These are phyloP conservation scores for Adrianichthys oophorus DNA, from an alignment of 2,797 vertebrate genomes.

Conservation along the genomic window DNA sequence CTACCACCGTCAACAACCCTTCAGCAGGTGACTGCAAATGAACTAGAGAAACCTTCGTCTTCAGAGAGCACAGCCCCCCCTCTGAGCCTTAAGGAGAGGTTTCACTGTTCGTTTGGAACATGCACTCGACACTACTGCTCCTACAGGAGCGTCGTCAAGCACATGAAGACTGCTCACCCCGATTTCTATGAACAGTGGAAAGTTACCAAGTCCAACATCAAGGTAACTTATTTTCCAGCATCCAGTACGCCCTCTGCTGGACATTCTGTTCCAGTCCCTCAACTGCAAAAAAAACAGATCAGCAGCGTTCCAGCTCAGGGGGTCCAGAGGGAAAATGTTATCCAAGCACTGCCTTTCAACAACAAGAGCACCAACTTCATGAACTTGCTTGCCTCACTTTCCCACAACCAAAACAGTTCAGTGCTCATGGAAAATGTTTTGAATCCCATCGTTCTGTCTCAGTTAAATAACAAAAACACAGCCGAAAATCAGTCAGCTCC, in stretches of 20 bases:
- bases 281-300: conserved; percentile 64
- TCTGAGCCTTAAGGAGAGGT: conserved; percentile 75
- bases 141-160: conserved; percentile 90
- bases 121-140: conserved; percentile 91
- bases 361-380: conserved; percentile 74
- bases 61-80: conserved; percentile 19
- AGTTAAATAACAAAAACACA: conserved; percentile 80
- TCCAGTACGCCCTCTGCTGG: conserved; percentile 60
- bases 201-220: conserved; percentile 82
- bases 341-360: conserved; percentile 72
- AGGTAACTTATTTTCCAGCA: conserved; percentile 64
- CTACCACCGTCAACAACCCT: conserved; percentile 53
- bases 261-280: conserved; percentile 67
- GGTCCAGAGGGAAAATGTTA: conserved; percentile 77
- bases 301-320: conserved; percentile 46
- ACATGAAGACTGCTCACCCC: conserved; percentile 92
- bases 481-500: conserved; percentile 69
- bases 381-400: conserved; percentile 75
- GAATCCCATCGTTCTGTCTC: conserved; percentile 89
- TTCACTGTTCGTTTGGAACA: conserved; percentile 87
- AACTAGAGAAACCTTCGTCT: conserved; percentile 34
- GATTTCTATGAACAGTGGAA: conserved; percentile 93
- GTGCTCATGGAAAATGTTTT: conserved; percentile 86
- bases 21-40: conserved; percentile 45
- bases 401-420: conserved; percentile 81